A percentile compares a stretch with the other conserved stretches of the same genome.
Evolutionary conservation across 2,888 invertebrate genomes (phyloP).

Genomic region (Drosophila lacicola): DNA sequence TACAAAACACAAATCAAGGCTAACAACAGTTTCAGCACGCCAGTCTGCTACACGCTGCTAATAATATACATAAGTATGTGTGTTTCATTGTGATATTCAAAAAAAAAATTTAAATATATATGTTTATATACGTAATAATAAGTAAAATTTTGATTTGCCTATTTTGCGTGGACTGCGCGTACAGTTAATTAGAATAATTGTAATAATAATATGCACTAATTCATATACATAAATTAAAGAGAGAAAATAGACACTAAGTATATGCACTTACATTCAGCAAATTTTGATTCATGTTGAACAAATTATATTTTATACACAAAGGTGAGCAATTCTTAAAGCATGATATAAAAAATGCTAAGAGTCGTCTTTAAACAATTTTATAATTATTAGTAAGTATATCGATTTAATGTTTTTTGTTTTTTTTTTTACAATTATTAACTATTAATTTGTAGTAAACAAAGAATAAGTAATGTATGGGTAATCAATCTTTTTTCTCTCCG

Average conservation of each 20-base stretch:
- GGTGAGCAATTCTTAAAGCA: conserved; percentile 65
- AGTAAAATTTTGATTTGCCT: conserved; percentile 71
- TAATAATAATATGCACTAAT: conserved; percentile 62
- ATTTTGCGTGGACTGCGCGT: conserved; percentile 51
- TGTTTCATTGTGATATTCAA: conserved; percentile 27
- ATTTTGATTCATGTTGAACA: conserved; percentile 76
- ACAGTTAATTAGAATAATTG: conserved; percentile 43
- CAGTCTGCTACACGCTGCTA: conserved; percentile 46
- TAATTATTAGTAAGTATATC: conserved; percentile 59
- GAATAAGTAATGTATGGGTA: conserved; percentile 83
- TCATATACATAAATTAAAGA: conserved; percentile 67
- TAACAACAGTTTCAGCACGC: conserved; percentile 71
- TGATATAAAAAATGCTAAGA: conserved; percentile 35
- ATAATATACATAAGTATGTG: conserved; percentile 35
- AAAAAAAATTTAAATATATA: conserved; percentile 39
- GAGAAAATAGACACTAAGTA: conserved; percentile 56
- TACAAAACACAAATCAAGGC: conserved; percentile 78
- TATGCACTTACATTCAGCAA: conserved; percentile 80
- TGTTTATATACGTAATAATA: conserved; percentile 41
- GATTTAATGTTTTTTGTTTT: conserved; percentile 37
- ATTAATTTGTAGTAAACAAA: conserved; percentile 78
- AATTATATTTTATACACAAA: conserved; percentile 66
- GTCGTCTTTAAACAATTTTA: conserved; percentile 61
- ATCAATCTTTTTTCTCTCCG: conserved; percentile 89
- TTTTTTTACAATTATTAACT: conserved; percentile 66